Conservation (phyloP, 2,888 invertebrate genomes). For the Lacanobia wlatinum region DNA sequence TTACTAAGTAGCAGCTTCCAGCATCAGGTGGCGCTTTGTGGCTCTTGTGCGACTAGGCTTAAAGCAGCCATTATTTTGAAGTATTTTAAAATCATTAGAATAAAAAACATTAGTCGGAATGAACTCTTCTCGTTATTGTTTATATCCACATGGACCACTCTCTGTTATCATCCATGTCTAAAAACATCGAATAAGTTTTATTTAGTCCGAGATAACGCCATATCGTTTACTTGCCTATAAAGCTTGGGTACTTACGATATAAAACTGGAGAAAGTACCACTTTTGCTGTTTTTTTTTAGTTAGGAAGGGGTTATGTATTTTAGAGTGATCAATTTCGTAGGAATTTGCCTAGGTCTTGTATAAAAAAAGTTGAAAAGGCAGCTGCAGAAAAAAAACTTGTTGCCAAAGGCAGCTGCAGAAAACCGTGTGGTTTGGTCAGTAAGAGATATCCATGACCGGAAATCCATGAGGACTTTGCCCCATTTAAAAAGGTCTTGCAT, state of each 20-base stretch:
- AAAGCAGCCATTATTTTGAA: conserved; percentile 72
- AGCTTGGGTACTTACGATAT: conserved; percentile 1
- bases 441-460: too few relatives aligned
- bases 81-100: conserved; percentile 70
- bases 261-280: not conserved
- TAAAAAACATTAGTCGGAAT: conserved; percentile 71
- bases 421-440: too few relatives aligned
- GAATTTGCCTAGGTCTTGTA: not conserved
- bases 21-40: not conserved
- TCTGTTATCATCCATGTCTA: conserved; percentile 69
- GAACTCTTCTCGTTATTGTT: conserved; percentile 86
- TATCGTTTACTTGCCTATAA: conserved; percentile 9
- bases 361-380: not conserved
- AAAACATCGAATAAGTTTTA: conserved; percentile 62
- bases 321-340: not conserved
- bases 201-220: conserved; percentile 29
- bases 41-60: not conserved
- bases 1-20: not conserved
- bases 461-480: too few relatives aligned
- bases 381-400: too few relatives aligned
- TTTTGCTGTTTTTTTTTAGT: not conserved
- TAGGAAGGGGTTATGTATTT: not conserved
- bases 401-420: too few relatives aligned
- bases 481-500: not conserved
- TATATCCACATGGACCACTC: conserved; percentile 84